phyloP scores from a whole-genome alignment of 2,888 invertebrate genomes.

The Adineta ricciae region DNA sequence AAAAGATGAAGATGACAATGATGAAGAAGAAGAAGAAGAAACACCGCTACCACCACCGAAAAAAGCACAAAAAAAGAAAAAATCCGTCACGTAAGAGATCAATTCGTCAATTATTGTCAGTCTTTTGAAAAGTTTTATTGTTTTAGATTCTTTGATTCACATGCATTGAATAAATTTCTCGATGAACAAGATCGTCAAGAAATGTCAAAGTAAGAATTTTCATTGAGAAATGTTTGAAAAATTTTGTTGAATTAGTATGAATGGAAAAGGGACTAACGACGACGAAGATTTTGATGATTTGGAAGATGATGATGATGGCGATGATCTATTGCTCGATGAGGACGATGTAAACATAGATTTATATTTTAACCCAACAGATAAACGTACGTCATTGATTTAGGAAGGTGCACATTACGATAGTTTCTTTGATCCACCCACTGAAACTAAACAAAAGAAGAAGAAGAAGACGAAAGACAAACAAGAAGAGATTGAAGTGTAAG shows the following conservation, averaged over 20 bases:
- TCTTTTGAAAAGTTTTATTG: slow-evolving; percentile 35
- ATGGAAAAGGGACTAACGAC: too few species aligned
- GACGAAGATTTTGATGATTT: slow-evolving; percentile 23
- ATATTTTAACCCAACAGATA: not conserved
- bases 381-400: not conserved
- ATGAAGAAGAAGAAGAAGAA: not conserved
- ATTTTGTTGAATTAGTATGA: too few species aligned
- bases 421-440: slow-evolving; percentile 42
- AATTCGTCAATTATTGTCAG: not conserved
- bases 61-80: slow-evolving; percentile 35
- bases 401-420: slow-evolving; percentile 38
- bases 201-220: not conserved
- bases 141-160: not conserved
- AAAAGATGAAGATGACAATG: not conserved
- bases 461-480: slow-evolving; percentile 36
- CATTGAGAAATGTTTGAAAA: too few species aligned
- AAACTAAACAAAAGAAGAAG: slow-evolving; percentile 32
- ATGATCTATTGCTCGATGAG: slow-evolving; percentile 50
- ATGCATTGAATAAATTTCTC: not conserved
- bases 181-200: not conserved
- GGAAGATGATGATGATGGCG: slow-evolving; percentile 15
- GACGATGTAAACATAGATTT: slow-evolving; percentile 35
- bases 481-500: slow-evolving; percentile 34
- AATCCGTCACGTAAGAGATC: slow-evolving; percentile 24
- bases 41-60: slow-evolving; percentile 4